These are phyloP conservation scores for Ctenicera cuprea DNA, from an alignment of 2,888 invertebrate species.

Conservation along the genomic window DNA sequence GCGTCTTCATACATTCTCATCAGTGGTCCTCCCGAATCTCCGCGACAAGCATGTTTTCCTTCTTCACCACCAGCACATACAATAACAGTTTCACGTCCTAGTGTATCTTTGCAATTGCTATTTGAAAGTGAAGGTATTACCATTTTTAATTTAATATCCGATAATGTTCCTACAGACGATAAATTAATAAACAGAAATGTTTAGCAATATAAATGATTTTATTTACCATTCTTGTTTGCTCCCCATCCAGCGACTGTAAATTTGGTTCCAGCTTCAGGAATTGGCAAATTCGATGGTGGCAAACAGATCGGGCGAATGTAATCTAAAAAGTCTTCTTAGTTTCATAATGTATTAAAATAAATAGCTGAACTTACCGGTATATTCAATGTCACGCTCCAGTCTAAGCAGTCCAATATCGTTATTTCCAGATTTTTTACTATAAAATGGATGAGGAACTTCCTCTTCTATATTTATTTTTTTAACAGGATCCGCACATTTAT, in stretches of 20 bases:
- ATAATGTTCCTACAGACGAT: slow-evolving; percentile 5
- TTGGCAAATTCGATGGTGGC: slow-evolving; percentile 60
- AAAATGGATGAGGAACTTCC: slow-evolving; percentile 61
- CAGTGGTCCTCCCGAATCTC: slow-evolving; percentile 76
- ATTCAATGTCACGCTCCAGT: too few relatives aligned
- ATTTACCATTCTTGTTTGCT: too few relatives aligned
- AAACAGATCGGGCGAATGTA: slow-evolving; percentile 66
- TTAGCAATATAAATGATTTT: too few relatives aligned
- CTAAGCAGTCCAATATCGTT: slow-evolving; percentile 64
- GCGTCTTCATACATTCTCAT: slow-evolving; percentile 75
- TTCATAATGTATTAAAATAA: too few relatives aligned
- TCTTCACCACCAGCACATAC: slow-evolving; percentile 81
- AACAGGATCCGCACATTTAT: slow-evolving; percentile 62
- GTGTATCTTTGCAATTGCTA: slow-evolving; percentile 74
- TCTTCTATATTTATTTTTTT: slow-evolving; percentile 66
- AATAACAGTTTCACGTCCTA: slow-evolving; percentile 61
- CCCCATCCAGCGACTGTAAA: slow-evolving; percentile 61
- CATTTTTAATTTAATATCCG: slow-evolving; percentile 77
- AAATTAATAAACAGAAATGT: neutral
- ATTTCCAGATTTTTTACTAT: slow-evolving; percentile 57
- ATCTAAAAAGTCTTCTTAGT: slow-evolving; percentile 52
- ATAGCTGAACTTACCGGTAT: too few relatives aligned
- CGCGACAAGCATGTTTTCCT: slow-evolving; percentile 80
- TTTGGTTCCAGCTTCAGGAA: slow-evolving; percentile 61
- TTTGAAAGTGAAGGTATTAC: slow-evolving; percentile 76